These are phyloP conservation scores for Lepidurus arcticus DNA, from an alignment of 1,140 invertebrate genomes.

Conservation along the genomic window DNA sequence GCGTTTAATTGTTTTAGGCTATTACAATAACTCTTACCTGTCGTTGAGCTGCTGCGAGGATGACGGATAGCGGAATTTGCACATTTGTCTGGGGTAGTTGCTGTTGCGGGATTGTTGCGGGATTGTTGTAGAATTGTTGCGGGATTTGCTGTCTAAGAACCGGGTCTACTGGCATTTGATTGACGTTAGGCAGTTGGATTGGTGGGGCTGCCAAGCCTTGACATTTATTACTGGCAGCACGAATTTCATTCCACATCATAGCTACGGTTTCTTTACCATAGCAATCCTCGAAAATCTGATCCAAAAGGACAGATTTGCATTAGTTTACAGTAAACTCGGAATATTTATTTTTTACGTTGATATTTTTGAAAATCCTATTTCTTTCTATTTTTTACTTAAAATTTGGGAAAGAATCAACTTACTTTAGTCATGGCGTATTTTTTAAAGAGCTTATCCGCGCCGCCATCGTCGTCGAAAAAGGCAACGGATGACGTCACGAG, in stretches of 20 bases:
- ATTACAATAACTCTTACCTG: neutral
- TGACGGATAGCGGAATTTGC: slow-evolving; percentile 14
- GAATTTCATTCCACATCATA: slow-evolving; percentile 7
- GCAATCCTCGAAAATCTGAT: slow-evolving; percentile 25
- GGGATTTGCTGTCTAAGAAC: neutral
- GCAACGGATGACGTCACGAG: neutral
- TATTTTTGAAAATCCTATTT: neutral
- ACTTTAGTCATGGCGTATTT: slow-evolving; percentile 28
- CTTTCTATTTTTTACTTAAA: neutral
- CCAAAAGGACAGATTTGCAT: neutral
- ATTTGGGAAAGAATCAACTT: neutral
- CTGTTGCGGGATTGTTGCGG: neutral
- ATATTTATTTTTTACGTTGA: neutral
- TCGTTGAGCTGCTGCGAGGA: neutral
- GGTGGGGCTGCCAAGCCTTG: neutral
- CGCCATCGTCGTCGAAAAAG: slow-evolving; percentile 1
- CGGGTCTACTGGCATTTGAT: neutral
- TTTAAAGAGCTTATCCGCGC: slow-evolving; percentile 3
- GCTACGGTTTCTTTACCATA: slow-evolving; percentile 17
- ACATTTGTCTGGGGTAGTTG: neutral
- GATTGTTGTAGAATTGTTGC: neutral
- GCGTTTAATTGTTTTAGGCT: neutral
- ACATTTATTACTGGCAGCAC: neutral
- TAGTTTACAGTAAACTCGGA: neutral
- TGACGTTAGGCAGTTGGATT: neutral